Evolutionary conservation across 2,888 invertebrate genomes (phyloP).

Genomic region (Stenichneumon culpator): DNA sequence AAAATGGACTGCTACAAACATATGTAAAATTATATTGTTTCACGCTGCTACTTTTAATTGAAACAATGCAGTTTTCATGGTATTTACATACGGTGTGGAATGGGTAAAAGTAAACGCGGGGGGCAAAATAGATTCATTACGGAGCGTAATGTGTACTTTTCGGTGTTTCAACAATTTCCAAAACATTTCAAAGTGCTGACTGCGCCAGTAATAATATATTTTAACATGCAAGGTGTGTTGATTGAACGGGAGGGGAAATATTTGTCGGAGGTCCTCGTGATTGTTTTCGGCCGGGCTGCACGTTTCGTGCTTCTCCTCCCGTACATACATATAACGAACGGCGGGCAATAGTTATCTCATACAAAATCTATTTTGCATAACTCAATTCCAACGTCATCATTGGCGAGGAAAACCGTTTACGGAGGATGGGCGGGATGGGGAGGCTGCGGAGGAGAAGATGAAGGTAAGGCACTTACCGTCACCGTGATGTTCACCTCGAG

Average conservation of each 20-base stretch:
- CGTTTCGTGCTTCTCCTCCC: neutral
- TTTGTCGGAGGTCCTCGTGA: neutral
- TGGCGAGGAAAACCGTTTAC: conserved; percentile 79
- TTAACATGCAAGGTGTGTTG: neutral
- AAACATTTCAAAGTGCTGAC: neutral
- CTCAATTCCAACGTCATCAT: conserved; percentile 82
- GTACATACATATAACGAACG: conserved; percentile 9
- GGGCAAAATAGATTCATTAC: too few species aligned
- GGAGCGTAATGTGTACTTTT: neutral
- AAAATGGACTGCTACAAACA: too few species aligned
- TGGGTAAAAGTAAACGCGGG: too few species aligned
- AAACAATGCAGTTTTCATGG: too few species aligned
- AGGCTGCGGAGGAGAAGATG: conserved; percentile 51
- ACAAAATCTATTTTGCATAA: conserved; percentile 83
- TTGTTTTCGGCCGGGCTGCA: neutral
- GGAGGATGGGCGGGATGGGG: conserved; percentile 36
- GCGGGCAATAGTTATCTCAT: conserved; percentile 81
- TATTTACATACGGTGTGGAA: too few species aligned
- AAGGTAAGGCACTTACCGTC: conserved; percentile 62
- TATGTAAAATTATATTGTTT: neutral
- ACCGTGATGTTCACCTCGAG: conserved; percentile 42
- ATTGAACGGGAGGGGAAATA: neutral
- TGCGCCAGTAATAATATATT: neutral
- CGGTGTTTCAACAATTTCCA: neutral
- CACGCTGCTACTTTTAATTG: neutral